Base-by-base conservation (phyloP, 2,888 invertebrate genomes). In the Adelognathus sp. region DNA sequence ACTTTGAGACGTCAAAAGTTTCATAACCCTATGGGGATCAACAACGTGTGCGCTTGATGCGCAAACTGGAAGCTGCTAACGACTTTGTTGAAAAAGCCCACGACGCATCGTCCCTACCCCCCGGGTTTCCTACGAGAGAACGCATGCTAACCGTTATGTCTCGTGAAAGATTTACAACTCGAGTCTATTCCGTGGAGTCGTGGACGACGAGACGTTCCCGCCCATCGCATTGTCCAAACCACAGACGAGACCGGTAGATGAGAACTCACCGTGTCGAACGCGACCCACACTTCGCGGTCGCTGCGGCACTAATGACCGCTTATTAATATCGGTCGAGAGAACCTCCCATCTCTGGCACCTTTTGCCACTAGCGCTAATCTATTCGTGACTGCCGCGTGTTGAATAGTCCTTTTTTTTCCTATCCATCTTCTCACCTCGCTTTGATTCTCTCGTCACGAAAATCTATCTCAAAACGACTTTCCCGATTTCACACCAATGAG, bases 311-410 rank as follows among this genome's bases (percentile, higher is more conserved):
- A 86, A 86, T 84, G 85, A 82, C 80, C 76, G 82, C 81, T 86
- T 86, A 86, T 86, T 86, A 86, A 84, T 86, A 86, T 79, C 78
- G 81, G 82, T 80, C 84, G 82, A 27, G 27, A 39, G 52, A 24
- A 4, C 36, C 82, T 79, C 84, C 86, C 81, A 80, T 79, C 82
- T 36, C 29, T 74, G 54, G 81, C 86, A 83, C 82, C 83, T 82
- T 83, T 71, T 27, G 9, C 9, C 39, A 54, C 27, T 16, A 75
- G 71, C 72, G 79, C 66, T 80, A 77, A 82, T 81, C 66, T 81
- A 82, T 84, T 83, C 79, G 83, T 81, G 77, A 74, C 76, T 78
- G 16, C n/a, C 14, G 52, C 16, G 14, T 21, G 29, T 54, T 29
- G 18, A 54, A 27, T 64, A 24, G 24, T 6, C 21, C 0, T 36